Percentiles rank a stretch among this genome's conserved stretches.
These are phyloP conservation scores for Piliocolobus tephrosceles DNA, from an alignment of 2,113 vertebrate genomes.

Conservation along the genomic window DNA sequence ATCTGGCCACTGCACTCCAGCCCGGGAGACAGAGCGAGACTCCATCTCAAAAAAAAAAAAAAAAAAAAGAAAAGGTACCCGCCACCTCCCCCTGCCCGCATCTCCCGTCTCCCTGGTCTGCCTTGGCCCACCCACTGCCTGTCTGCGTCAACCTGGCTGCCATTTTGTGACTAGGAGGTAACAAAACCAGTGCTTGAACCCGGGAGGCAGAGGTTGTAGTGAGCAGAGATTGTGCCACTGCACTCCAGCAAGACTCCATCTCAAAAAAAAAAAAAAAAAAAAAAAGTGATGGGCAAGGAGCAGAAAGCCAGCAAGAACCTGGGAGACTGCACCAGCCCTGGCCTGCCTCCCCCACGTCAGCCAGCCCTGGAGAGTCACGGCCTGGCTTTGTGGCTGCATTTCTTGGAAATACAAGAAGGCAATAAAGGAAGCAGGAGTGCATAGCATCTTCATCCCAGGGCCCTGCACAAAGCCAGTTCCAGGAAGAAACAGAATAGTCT, in stretches of 20 bases:
- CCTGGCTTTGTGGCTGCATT: background rate
- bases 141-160: background rate
- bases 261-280: background rate
- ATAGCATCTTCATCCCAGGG: background rate
- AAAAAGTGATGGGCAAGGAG: too few relatives aligned
- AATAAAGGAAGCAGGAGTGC: background rate
- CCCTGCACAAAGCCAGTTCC: background rate
- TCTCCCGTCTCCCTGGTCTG: background rate
- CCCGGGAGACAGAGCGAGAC: too few relatives aligned
- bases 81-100: background rate
- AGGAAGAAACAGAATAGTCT: constrained; percentile 13
- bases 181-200: background rate
- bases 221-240: background rate
- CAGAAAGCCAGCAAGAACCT: background rate
- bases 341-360: background rate
- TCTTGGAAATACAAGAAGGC: background rate
- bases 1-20: too few relatives aligned
- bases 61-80: background rate
- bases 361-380: background rate
- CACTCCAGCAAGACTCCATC: background rate
- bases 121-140: background rate
- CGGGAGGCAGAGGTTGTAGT: background rate
- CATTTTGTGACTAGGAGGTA: background rate
- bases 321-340: background rate
- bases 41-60: too few relatives aligned